Evolutionary conservation across 2,113 vertebrate species (phyloP).

Genomic region (Anguilla rostrata): DNA sequence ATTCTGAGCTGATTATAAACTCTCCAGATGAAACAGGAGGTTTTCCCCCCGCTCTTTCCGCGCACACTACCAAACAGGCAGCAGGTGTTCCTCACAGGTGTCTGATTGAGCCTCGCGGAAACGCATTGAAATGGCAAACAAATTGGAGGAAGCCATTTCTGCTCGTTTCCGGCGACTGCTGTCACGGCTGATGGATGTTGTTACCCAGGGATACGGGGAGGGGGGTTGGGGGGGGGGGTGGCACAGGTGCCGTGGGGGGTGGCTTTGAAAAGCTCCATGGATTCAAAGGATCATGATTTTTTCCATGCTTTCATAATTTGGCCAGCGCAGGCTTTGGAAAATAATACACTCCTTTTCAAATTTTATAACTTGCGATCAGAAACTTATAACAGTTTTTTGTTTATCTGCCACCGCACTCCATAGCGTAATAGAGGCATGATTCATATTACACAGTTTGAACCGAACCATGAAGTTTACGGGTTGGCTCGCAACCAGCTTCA

Average conservation of each 20-base stretch:
- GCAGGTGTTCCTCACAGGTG: conserved; percentile 60
- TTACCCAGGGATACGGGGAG: conserved; percentile 37
- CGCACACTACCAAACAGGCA: conserved; percentile 37
- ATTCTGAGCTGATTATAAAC: conserved; percentile 36
- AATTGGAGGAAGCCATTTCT: conserved; percentile 49
- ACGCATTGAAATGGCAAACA: conserved; percentile 51
- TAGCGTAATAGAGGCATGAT: background rate
- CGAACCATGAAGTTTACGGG: too few species aligned
- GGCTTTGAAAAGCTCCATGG: conserved; percentile 16
- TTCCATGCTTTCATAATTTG: background rate
- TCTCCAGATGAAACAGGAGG: conserved; percentile 23
- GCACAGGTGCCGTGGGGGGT: conserved; percentile 38
- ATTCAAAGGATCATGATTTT: conserved; percentile 3
- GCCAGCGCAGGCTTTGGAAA: too few species aligned
- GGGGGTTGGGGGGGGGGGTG: conserved; percentile 30
- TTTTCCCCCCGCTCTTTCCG: background rate
- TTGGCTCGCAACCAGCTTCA: too few species aligned
- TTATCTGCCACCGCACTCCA: background rate
- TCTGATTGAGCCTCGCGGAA: conserved; percentile 50
- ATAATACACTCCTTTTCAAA: too few species aligned
- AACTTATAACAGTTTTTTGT: too few species aligned
- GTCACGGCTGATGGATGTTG: conserved; percentile 45
- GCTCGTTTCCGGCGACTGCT: conserved; percentile 45
- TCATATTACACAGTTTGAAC: too few species aligned
- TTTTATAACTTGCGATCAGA: too few species aligned